phyloP scores from a whole-genome alignment of 2,113 vertebrate species.

The Megaleporinus macrocephalus region DNA sequence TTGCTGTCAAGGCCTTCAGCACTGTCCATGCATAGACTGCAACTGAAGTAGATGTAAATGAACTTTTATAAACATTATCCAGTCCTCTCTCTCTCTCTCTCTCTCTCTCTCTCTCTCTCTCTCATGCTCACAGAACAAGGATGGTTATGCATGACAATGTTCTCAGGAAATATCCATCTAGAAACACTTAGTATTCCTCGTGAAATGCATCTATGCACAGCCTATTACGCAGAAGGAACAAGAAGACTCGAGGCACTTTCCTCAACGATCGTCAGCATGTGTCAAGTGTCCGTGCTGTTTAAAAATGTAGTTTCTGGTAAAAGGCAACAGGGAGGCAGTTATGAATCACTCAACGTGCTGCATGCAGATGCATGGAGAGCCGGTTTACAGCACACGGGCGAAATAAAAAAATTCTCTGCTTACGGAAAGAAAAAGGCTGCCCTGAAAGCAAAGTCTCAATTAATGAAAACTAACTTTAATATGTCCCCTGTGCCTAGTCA shows the following conservation, averaged over 20 bases:
- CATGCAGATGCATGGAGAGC: slow-evolving; percentile 4
- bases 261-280: slow-evolving; percentile 23
- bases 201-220: slow-evolving; percentile 19
- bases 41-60: neutral
- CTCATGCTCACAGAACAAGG: neutral
- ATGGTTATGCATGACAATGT: neutral
- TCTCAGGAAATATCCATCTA: neutral
- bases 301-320: slow-evolving; percentile 34
- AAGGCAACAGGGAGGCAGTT: slow-evolving; percentile 20
- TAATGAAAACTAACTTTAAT: slow-evolving; percentile 1
- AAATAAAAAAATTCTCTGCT: neutral
- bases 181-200: slow-evolving; percentile 4
- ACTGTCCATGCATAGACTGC: too few species aligned
- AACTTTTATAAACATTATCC: neutral
- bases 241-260: slow-evolving; percentile 16
- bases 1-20: neutral
- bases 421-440: neutral
- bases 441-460: slow-evolving; percentile 12
- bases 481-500: neutral
- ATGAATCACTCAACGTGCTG: slow-evolving; percentile 7
- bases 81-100: neutral
- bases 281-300: slow-evolving; percentile 25
- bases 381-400: neutral
- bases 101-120: neutral
- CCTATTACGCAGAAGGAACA: slow-evolving; percentile 1